A percentile compares a stretch with the other conserved stretches of the same genome.
Evolutionary conservation across 2,113 vertebrate genomes (phyloP).

Genomic region (Eudyptes chrysolophus): DNA sequence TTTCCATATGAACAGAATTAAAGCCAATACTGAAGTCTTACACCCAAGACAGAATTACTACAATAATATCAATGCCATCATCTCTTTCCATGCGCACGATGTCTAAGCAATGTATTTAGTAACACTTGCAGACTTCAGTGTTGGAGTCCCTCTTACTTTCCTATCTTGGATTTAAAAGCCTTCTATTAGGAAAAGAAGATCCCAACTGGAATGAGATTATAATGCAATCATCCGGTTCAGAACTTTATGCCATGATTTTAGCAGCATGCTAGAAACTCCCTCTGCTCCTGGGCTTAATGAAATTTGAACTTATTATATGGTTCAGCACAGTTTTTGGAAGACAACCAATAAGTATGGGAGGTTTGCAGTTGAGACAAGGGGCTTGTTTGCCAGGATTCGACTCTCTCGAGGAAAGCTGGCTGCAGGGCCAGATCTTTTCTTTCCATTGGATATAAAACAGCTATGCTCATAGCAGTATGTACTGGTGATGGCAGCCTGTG

Average conservation of each 20-base stretch:
- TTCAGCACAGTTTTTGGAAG: slow-evolving; percentile 56
- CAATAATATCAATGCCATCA: neutral
- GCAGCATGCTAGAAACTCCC: slow-evolving; percentile 27
- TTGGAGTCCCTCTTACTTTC: neutral
- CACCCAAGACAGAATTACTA: neutral
- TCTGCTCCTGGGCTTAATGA: slow-evolving; percentile 36
- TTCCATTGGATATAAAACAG: slow-evolving; percentile 14
- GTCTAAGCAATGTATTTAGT: neutral
- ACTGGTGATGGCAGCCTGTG: slow-evolving; percentile 23
- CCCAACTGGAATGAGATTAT: slow-evolving; percentile 47
- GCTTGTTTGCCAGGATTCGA: slow-evolving; percentile 28
- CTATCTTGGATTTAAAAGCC: neutral
- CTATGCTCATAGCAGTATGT: slow-evolving; percentile 2
- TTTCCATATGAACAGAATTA: neutral
- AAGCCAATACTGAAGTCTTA: neutral
- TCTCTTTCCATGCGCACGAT: neutral
- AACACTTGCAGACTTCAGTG: neutral
- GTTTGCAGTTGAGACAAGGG: slow-evolving; percentile 2
- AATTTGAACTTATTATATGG: slow-evolving; percentile 53
- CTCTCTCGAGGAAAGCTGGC: slow-evolving; percentile 30
- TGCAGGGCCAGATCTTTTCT: slow-evolving; percentile 13
- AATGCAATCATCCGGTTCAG: slow-evolving; percentile 41
- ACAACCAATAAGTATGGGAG: slow-evolving; percentile 37
- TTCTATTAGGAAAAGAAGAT: slow-evolving; percentile 22
- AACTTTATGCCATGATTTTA: slow-evolving; percentile 30